phyloP scores from a whole-genome alignment of 2,888 invertebrate species.

The Sialis fuliginosa region DNA sequence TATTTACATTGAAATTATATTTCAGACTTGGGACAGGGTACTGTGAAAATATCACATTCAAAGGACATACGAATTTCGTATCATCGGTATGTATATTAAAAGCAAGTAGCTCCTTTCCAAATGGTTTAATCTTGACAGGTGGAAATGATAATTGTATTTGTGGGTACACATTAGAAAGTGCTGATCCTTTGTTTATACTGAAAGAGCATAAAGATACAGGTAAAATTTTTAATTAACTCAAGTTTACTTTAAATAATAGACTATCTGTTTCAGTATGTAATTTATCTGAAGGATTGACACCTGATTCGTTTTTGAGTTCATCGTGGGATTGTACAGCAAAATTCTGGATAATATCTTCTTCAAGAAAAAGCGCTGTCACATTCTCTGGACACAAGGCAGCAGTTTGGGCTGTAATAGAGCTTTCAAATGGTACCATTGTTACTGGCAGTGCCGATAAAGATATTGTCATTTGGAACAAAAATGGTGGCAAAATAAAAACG shows the following conservation, averaged over 20 bases:
- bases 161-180: constrained; percentile 55
- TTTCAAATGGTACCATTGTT: constrained; percentile 37
- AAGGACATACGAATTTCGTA: constrained; percentile 75
- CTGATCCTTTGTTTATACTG: constrained; percentile 46
- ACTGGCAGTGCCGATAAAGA: constrained; percentile 90
- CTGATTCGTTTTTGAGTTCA: constrained; percentile 54
- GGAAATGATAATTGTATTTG: constrained; percentile 76
- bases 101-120: constrained; percentile 46
- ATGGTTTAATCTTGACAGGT: constrained; percentile 71
- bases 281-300: constrained; percentile 26
- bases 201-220: constrained; percentile 66
- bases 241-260: background rate
- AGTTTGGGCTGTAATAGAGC: constrained; percentile 62
- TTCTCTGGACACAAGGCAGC: constrained; percentile 62
- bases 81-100: constrained; percentile 62
- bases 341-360: constrained; percentile 51
- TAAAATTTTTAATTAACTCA: constrained; percentile 13
- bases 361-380: constrained; percentile 32
- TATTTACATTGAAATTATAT: constrained; percentile 11
- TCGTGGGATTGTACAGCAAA: constrained; percentile 88
- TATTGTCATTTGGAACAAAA: constrained; percentile 63
- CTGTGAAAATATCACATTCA: constrained; percentile 44
- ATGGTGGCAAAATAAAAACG: constrained; percentile 45
- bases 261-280: constrained; percentile 26
- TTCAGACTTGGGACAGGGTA: constrained; percentile 41